Percentiles rank a stretch among this genome's conserved stretches.
Conservation (phyloP, 2,113 vertebrate species). For the Mus pahari region DNA sequence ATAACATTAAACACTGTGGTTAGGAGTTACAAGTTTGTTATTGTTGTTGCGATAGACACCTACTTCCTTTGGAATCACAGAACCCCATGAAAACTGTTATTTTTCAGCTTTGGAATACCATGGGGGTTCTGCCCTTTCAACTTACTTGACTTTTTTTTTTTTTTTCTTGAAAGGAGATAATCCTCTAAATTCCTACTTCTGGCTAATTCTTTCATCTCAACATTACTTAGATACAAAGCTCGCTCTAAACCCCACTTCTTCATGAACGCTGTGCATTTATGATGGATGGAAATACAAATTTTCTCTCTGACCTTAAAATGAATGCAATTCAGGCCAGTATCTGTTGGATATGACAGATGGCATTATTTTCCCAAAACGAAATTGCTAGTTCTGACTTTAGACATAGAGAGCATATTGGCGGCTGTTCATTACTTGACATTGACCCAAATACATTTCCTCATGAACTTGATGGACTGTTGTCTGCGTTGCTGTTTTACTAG, state of each 20-base stretch:
- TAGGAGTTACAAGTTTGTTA: neutral
- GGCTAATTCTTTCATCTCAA: neutral
- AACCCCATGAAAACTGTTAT: neutral
- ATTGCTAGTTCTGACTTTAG: neutral
- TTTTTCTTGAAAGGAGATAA: neutral
- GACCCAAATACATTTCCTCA: neutral
- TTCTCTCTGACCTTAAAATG: neutral
- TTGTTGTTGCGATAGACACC: neutral
- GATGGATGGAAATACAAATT: neutral
- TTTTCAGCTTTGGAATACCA: neutral
- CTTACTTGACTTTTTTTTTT: neutral
- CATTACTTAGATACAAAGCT: neutral
- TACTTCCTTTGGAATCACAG: neutral
- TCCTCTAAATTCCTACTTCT: accelerated
- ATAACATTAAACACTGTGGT: neutral
- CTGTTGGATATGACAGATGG: constrained; percentile 11
- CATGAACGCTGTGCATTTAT: neutral
- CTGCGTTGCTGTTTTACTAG: neutral
- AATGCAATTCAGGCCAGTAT: neutral
- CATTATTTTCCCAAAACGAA: neutral
- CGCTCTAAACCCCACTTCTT: neutral
- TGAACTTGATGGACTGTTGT: neutral
- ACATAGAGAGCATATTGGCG: neutral
- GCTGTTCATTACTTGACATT: neutral
- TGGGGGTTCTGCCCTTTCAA: neutral